These are phyloP conservation scores for Syncerus caffer DNA, from an alignment of 2,797 vertebrate genomes.

Conservation along the genomic window DNA sequence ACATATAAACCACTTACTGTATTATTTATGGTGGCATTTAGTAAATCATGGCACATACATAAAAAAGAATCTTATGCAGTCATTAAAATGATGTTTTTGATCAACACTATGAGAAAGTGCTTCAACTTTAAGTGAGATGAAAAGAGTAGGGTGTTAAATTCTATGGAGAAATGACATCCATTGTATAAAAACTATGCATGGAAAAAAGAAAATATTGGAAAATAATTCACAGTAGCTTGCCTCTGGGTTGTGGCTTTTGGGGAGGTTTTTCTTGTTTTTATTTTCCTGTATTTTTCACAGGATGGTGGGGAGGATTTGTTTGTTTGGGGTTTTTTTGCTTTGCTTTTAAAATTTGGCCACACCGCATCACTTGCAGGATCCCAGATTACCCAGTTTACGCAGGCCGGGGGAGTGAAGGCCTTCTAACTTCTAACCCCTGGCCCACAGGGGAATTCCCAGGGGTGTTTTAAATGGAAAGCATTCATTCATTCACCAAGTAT, in stretches of 20 bases:
- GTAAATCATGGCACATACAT: neutral
- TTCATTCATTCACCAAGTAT: neutral
- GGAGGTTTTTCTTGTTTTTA: neutral
- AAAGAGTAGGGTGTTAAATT: neutral
- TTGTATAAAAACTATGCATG: neutral
- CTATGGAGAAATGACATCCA: neutral
- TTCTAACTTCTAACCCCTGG: neutral
- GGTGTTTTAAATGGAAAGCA: neutral
- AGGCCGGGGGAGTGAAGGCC: neutral
- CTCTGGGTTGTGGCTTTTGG: neutral
- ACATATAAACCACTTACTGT: neutral
- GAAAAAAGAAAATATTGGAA: neutral
- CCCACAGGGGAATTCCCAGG: neutral
- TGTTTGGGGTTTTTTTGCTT: neutral
- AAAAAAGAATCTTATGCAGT: neutral
- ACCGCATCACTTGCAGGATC: neutral
- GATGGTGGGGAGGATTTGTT: neutral
- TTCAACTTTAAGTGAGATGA: neutral
- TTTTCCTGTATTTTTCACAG: neutral
- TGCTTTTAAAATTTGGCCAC: neutral
- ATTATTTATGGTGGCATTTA: conserved; percentile 23
- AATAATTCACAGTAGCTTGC: neutral
- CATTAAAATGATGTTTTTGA: neutral
- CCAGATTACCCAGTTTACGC: neutral
- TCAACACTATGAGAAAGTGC: neutral